A percentile compares a stretch with the other conserved stretches of the same genome.
These are phyloP conservation scores for Lepidotrigona ventralis DNA, from an alignment of 1,140 invertebrate species.

Conservation along the genomic window DNA sequence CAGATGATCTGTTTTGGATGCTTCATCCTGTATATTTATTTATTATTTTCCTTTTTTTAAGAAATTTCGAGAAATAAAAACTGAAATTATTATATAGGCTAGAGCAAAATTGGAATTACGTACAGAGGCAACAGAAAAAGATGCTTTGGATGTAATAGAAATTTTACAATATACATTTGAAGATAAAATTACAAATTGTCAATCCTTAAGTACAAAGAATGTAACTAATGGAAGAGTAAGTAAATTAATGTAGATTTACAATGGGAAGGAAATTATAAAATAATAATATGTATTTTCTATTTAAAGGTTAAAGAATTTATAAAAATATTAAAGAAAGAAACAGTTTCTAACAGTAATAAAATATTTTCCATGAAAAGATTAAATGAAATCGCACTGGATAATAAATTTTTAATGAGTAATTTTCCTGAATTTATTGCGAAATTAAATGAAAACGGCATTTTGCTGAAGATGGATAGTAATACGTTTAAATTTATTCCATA, in stretches of 20 bases:
- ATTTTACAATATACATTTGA: conserved; percentile 87
- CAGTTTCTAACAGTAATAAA: conserved; percentile 83
- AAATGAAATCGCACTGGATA: conserved; percentile 84
- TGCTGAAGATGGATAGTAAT: conserved; percentile 91
- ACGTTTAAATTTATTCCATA: conserved; percentile 84
- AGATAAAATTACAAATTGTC: background rate
- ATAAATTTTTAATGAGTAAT: conserved; percentile 82
- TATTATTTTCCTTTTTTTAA: background rate
- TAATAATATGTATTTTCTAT: conserved; percentile 48
- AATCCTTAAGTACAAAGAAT: conserved; percentile 82
- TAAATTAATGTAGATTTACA: conserved; percentile 38
- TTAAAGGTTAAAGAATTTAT: conserved; percentile 89
- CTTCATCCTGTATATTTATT: background rate
- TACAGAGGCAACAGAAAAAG: conserved; percentile 87
- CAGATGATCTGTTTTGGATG: no score
- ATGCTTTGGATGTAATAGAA: conserved; percentile 93
- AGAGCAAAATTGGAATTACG: conserved; percentile 92
- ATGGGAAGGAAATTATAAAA: background rate
- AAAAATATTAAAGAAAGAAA: conserved; percentile 84
- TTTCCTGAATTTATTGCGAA: conserved; percentile 86
- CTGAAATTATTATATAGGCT: conserved; percentile 81
- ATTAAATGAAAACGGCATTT: conserved; percentile 91
- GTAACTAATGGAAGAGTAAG: conserved; percentile 85
- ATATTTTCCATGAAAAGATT: conserved; percentile 90
- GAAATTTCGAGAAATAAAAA: background rate